A percentile compares a stretch with the other conserved stretches of the same genome.
These are phyloP conservation scores for Wasmannia auropunctata DNA, from an alignment of 1,140 invertebrate genomes.

Conservation along the genomic window DNA sequence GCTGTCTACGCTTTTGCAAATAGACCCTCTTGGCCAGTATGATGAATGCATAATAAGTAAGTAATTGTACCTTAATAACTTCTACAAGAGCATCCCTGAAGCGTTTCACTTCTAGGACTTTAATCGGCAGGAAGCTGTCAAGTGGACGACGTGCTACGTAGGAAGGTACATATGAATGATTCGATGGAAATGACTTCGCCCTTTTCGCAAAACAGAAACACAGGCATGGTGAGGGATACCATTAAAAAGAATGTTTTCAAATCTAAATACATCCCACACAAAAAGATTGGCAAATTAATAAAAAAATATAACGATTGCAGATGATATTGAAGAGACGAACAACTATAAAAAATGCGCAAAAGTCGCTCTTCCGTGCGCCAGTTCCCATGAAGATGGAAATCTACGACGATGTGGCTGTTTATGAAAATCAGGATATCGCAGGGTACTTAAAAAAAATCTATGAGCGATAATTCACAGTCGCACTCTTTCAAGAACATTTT, in stretches of 20 bases:
- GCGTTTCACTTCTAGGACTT: not conserved
- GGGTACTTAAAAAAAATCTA: not conserved
- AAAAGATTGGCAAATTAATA: not conserved
- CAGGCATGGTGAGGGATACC: constrained; percentile 2
- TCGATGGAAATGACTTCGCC: constrained; percentile 18
- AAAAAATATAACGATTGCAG: constrained; percentile 22
- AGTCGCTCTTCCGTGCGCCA: constrained; percentile 52
- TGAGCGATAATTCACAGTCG: not conserved
- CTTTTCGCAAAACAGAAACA: not conserved
- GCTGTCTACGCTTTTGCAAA: constrained; percentile 85
- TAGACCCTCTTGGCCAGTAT: constrained; percentile 86
- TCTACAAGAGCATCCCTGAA: not conserved
- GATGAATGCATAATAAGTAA: constrained; percentile 84
- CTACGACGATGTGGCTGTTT: constrained; percentile 52
- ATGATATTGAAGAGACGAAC: constrained; percentile 63
- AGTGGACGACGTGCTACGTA: not conserved
- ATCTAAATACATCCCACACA: not conserved
- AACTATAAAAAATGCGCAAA: constrained; percentile 60
- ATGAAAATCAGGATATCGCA: constrained; percentile 49
- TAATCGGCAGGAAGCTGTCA: constrained; percentile 13
- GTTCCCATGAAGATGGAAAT: constrained; percentile 58
- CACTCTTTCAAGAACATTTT: not conserved
- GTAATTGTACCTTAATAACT: constrained; percentile 29
- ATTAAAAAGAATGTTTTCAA: not conserved
- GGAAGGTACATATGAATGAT: not conserved